Evolutionary conservation across 2,113 vertebrate genomes (phyloP).

Genomic region (Pelobates fuscus): DNA sequence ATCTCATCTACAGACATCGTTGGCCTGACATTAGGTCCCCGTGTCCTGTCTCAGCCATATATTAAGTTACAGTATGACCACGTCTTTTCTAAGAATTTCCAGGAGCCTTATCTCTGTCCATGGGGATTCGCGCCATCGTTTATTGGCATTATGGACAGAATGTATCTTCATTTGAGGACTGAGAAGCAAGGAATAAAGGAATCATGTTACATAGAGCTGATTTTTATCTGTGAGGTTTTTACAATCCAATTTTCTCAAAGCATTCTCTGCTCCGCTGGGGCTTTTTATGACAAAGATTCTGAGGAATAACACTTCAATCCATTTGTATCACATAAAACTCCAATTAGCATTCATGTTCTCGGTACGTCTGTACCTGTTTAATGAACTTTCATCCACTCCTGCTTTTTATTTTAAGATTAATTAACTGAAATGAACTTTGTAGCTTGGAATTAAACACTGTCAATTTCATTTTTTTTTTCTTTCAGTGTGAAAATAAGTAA

Average conservation of each 20-base stretch:
- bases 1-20: not conserved
- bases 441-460: not conserved
- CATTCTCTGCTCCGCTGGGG: conserved; percentile 51
- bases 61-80: too few relatives aligned
- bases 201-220: conserved; percentile 56
- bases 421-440: conserved; percentile 63
- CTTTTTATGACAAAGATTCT: conserved; percentile 52
- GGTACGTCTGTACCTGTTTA: conserved; percentile 59
- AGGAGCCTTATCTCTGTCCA: conserved; percentile 31
- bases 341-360: conserved; percentile 65
- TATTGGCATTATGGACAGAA: conserved; percentile 55
- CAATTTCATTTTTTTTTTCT: not conserved
- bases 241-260: conserved; percentile 55
- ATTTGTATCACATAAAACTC: conserved; percentile 56
- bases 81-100: not conserved
- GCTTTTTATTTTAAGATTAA: conserved; percentile 68
- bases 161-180: conserved; percentile 54
- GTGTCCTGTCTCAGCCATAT: not conserved
- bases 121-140: conserved; percentile 52
- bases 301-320: conserved; percentile 52
- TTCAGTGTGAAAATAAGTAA: too few relatives aligned
- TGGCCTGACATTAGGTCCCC: not conserved
- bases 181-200: conserved; percentile 54
- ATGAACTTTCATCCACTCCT: conserved; percentile 69
- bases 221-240: conserved; percentile 58